Base-by-base conservation (phyloP, 2,888 invertebrate genomes). In the Melanotus villosus region DNA sequence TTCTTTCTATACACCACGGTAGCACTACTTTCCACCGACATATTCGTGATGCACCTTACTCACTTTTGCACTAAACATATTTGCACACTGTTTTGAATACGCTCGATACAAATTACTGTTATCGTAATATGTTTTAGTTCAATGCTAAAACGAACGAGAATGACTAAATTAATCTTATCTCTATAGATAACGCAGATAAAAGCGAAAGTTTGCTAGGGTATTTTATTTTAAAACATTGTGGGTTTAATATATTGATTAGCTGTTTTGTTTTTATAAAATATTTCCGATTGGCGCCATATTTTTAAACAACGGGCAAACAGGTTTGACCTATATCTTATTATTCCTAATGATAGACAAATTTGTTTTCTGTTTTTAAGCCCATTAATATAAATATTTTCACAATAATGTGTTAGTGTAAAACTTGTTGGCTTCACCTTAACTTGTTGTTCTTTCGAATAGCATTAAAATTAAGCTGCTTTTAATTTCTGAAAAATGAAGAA, bases 101-200 rank as follows among this genome's bases (percentile, higher is more conserved):
- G 16, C 14, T 30, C 21, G 10, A n/a, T n/a, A 19, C 30, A 52
- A 52, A 52, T 52, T 32, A 52, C 19, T 32, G 26, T 14, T 7
- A 12, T 18, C 16, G 18, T 32, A 30, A 30, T 52, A 19, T 32
- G 34, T 52, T 52, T 32, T n/a, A 9, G 26, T 26, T 14, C 0
- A 26, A 12, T 16, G 32, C 1, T 16, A 18, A 6, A 18, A 5
- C 16, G 18, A 30, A 30, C 26, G 12, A 10, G 26, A 12, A 52
- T 32, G 52, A 52, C 52, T 52, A 18, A 34, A 34, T 10, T 32
- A 32, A 52, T 52, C 52, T 52, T 52, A 52, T 52, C 52, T 32
- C 10, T 9, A 14, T n/a, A 52, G 52, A 52, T 52, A 52, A 32
- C 3, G 1, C 10, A 32, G 52, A 52, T 30, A 52, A 3, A 7